Base-by-base conservation (phyloP, 2,797 vertebrate genomes). In the Pristis pectinata region DNA sequence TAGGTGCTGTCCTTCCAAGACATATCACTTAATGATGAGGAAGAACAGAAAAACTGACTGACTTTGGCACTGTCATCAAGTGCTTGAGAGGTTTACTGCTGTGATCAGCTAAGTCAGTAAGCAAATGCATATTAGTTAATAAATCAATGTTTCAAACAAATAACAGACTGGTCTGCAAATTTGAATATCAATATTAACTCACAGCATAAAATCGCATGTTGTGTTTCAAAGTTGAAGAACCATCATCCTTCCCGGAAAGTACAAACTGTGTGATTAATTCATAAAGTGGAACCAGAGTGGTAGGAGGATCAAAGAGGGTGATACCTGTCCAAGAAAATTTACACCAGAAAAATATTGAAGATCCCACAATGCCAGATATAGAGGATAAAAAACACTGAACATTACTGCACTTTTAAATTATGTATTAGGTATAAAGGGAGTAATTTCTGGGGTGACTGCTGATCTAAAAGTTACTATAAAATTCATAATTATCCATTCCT, bases 161-260 rank as follows among this genome's bases (percentile, higher is more conserved):
- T 76, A 34, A 53, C 17, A 22, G 41, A 64, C 87, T n/a, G 1
- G 10, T 93, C 11, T 70, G 67, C 70, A 37, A 41, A 67, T 24
- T 13, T 1, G 53, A 64, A 6, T 92, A 41, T 13, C 70, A 44
- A 72, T 5, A 6, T 4, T 53, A 37, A 97, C 98, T 98, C 96
- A 99, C 99, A 76, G 98, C 98, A 95, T 98, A 99, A 97, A 99
- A 99, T 95, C 98, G 97, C 98, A 99, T 99, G 95, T 97, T 98
- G 96, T 98, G 97, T 95, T 97, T 97, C 95, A 97, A 95, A 95
- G 97, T 96, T 17, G 96, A 94, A 53, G 67, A 34, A 44, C 27
- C 19, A 24, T 56, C 92, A 44, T 93, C 92, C 70, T 72, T 94
- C 5, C 92, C 99, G 95, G 98, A 97, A 4, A 98, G 95, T 44